Evolutionary conservation across 2,113 vertebrate genomes (phyloP).

Genomic region (Nannospalax galili): DNA sequence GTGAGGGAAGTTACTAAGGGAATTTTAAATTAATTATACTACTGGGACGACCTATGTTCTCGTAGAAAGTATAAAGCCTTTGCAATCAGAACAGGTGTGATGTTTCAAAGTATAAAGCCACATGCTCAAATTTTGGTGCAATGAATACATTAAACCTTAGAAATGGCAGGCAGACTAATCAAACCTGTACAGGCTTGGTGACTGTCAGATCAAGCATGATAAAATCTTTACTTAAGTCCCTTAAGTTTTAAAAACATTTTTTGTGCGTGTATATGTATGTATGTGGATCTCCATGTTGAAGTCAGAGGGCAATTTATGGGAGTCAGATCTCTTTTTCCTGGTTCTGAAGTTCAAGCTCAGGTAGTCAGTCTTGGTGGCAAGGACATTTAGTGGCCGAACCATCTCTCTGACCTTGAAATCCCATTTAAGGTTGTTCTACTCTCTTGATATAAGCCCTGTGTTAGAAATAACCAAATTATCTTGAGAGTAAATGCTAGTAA

Average conservation of each 20-base stretch:
- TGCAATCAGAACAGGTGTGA: constrained; percentile 28
- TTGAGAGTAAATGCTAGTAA: background rate
- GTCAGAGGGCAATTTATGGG: background rate
- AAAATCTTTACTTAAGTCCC: background rate
- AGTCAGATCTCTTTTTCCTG: background rate
- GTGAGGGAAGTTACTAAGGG: background rate
- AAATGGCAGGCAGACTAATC: background rate
- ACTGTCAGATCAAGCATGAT: background rate
- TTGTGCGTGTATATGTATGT: background rate
- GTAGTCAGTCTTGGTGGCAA: background rate
- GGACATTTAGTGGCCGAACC: background rate
- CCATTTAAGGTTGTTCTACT: background rate
- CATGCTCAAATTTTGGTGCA: background rate
- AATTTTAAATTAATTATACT: constrained; percentile 41
- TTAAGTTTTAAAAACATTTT: too few species aligned
- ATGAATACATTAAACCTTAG: background rate
- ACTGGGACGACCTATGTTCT: constrained; percentile 8
- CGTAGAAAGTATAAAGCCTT: constrained; percentile 13
- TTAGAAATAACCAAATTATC: constrained; percentile 22
- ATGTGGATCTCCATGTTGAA: background rate
- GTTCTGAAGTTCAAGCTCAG: background rate
- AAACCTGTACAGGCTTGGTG: background rate
- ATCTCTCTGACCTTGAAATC: background rate
- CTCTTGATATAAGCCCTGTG: background rate
- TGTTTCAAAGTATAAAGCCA: constrained; percentile 7